Evolutionary conservation across 2,797 vertebrate genomes (phyloP).

Genomic region (Erethizon dorsatum): DNA sequence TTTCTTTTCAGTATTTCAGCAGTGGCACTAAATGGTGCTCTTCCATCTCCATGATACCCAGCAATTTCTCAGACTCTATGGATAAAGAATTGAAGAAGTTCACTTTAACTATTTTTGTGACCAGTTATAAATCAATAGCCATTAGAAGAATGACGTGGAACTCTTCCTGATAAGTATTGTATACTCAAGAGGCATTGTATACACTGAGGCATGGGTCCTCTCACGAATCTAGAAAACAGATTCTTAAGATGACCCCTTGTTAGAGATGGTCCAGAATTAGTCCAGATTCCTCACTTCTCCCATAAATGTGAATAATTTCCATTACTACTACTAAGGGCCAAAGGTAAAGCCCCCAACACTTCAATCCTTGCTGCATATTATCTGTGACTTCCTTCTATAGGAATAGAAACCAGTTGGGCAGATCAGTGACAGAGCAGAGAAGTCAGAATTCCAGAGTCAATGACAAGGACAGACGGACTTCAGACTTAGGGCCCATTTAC

Average conservation of each 20-base stretch:
- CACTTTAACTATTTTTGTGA: neutral
- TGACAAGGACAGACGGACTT: neutral
- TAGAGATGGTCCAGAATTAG: conserved; percentile 30
- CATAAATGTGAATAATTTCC: neutral
- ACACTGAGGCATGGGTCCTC: neutral
- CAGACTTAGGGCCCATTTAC: neutral
- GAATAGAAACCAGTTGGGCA: neutral
- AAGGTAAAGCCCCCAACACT: neutral
- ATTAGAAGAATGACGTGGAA: neutral
- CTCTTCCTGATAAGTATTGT: neutral
- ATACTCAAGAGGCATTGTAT: neutral
- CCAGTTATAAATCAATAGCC: conserved; percentile 22
- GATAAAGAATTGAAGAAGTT: conserved; percentile 24
- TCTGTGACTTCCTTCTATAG: neutral
- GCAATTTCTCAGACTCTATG: conserved; percentile 25
- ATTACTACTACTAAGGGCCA: neutral
- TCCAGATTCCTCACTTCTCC: neutral
- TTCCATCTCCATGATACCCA: neutral
- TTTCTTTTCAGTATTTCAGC: conserved; percentile 13
- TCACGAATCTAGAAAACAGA: conserved; percentile 14
- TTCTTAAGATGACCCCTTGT: neutral
- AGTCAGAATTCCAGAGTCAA: neutral
- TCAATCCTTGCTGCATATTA: neutral
- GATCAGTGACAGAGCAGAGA: neutral
- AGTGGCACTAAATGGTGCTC: neutral